Conservation (phyloP, 2,888 invertebrate genomes). For the Notocelia uddmanniana region DNA sequence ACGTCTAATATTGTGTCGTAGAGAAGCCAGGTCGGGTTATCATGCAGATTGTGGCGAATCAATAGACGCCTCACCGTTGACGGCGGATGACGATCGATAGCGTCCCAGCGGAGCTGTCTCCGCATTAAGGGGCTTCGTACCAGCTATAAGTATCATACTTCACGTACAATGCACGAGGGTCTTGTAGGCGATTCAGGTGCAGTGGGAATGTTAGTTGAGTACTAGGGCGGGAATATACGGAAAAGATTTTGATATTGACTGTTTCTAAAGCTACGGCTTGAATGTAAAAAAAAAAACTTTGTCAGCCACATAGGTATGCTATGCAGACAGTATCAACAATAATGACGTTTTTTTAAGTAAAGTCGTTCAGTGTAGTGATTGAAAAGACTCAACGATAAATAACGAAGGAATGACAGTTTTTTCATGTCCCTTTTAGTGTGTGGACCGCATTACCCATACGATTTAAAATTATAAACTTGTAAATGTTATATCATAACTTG, state of each 20-base stretch:
- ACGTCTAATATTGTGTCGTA: slow-evolving; percentile 51
- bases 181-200: slow-evolving; percentile 34
- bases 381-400: too few relatives aligned
- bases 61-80: slow-evolving; percentile 84
- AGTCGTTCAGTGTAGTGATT: too few relatives aligned
- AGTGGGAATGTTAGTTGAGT: slow-evolving; percentile 14
- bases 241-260: not conserved
- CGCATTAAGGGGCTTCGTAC: slow-evolving; percentile 85
- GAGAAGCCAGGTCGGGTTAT: slow-evolving; percentile 82
- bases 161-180: slow-evolving; percentile 50
- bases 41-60: slow-evolving; percentile 86
- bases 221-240: not conserved
- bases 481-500: too few relatives aligned
- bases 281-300: too few relatives aligned
- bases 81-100: slow-evolving; percentile 85
- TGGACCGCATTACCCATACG: too few relatives aligned
- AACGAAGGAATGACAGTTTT: too few relatives aligned
- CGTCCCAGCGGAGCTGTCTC: slow-evolving; percentile 84
- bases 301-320: too few relatives aligned
- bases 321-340: too few relatives aligned
- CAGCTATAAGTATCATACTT: slow-evolving; percentile 72
- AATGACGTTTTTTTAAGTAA: too few relatives aligned
- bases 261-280: not conserved
- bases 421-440: too few relatives aligned
- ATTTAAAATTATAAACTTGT: too few relatives aligned